A percentile compares a stretch with the other conserved stretches of the same genome.
phyloP scores from a whole-genome alignment of 2,113 vertebrate species.

The Scartelaos histophorus region DNA sequence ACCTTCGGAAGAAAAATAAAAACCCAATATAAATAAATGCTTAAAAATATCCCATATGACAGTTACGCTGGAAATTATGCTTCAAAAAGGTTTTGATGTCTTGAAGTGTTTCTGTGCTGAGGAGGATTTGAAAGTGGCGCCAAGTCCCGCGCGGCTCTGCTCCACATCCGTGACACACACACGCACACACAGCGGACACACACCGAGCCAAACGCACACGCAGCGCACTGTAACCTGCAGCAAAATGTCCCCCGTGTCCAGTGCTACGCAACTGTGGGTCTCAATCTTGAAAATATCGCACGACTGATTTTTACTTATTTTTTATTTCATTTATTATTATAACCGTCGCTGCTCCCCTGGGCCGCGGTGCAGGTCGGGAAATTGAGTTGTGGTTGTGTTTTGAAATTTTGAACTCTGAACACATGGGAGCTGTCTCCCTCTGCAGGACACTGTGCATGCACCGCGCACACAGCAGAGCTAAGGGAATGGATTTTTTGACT shows the following conservation, averaged over 20 bases:
- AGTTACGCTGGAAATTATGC: conserved; percentile 24
- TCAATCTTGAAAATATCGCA: conserved; percentile 36
- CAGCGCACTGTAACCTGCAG: conserved; percentile 25
- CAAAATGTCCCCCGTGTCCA: conserved; percentile 40
- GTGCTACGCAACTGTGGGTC: background rate
- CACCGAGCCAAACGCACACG: conserved; percentile 50
- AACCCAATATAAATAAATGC: conserved; percentile 19
- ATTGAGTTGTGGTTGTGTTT: conserved; percentile 62
- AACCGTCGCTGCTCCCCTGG: conserved; percentile 48
- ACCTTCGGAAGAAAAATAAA: conserved; percentile 43
- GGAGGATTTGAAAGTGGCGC: conserved; percentile 77
- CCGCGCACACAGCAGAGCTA: background rate
- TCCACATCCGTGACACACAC: conserved; percentile 49
- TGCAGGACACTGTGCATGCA: conserved; percentile 10
- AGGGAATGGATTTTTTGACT: background rate
- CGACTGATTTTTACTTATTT: conserved; percentile 71
- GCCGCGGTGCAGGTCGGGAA: conserved; percentile 72
- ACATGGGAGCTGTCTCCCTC: conserved; percentile 38
- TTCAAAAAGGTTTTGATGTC: conserved; percentile 51
- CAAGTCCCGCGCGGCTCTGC: conserved; percentile 47
- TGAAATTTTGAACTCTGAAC: conserved; percentile 55
- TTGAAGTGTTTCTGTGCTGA: conserved; percentile 59
- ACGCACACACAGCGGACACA: conserved; percentile 61
- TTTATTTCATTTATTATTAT: conserved; percentile 67
- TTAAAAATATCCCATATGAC: conserved; percentile 27